phyloP scores from a whole-genome alignment of 2,888 invertebrate genomes.

The Hemithea aestivaria region DNA sequence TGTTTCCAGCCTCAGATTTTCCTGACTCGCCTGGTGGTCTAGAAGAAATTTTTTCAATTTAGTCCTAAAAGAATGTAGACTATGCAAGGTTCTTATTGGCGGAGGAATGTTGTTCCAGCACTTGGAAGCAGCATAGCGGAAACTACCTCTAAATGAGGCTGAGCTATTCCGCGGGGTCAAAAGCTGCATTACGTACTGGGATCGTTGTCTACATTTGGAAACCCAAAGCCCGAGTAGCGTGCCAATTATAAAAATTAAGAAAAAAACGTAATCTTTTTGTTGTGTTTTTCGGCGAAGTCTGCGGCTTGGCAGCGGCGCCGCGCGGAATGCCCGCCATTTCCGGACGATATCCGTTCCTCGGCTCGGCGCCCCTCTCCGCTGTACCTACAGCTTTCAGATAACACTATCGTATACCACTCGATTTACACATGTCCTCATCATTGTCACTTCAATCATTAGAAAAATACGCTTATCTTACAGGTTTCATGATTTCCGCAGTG shows the following conservation, averaged over 20 bases:
- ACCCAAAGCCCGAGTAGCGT: slow-evolving; percentile 10
- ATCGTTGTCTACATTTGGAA: slow-evolving; percentile 9
- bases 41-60: too few relatives aligned
- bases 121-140: too few relatives aligned
- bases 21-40: too few relatives aligned
- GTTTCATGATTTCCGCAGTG: slow-evolving; percentile 33
- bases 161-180: too few relatives aligned
- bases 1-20: too few relatives aligned
- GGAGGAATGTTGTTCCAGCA: too few relatives aligned
- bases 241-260: slow-evolving; percentile 17
- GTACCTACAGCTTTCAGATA: slow-evolving; percentile 51
- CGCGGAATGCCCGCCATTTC: slow-evolving; percentile 75
- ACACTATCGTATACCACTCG: slow-evolving; percentile 33
- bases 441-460: slow-evolving; percentile 10
- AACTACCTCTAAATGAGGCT: too few relatives aligned
- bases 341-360: slow-evolving; percentile 72
- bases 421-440: slow-evolving; percentile 11
- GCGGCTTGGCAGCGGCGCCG: slow-evolving; percentile 56
- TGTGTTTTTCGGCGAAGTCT: slow-evolving; percentile 52
- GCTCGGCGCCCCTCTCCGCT: slow-evolving; percentile 54
- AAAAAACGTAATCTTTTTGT: slow-evolving; percentile 39
- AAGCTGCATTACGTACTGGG: too few relatives aligned
- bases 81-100: too few relatives aligned
- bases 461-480: slow-evolving; percentile 5
- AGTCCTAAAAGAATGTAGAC: too few relatives aligned